phyloP scores from a whole-genome alignment of 2,797 vertebrate genomes.

The Menidia menidia region DNA sequence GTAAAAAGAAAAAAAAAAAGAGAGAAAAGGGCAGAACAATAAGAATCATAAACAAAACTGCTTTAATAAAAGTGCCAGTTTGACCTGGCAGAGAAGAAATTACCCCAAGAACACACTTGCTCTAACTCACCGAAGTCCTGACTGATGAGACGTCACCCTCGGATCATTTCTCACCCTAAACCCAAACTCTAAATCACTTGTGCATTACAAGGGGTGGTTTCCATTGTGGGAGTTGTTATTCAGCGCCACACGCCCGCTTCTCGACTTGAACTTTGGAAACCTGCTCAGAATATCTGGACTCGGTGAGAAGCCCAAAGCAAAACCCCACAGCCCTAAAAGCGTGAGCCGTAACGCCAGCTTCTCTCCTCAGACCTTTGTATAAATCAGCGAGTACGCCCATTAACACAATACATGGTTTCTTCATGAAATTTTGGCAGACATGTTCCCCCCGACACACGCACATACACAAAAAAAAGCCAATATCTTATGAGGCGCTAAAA shows the following conservation, averaged over 20 bases:
- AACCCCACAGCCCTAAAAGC: no score
- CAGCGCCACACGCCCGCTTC: neutral
- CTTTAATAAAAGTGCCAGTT: neutral
- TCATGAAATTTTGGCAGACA: no score
- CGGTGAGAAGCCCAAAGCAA: no score
- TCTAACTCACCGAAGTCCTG: neutral
- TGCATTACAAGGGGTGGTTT: neutral
- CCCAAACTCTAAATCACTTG: neutral
- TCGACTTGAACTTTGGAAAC: neutral
- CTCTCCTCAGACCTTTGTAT: no score
- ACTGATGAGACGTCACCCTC: neutral
- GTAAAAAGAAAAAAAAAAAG: no score
- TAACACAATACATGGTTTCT: no score
- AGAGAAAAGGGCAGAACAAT: no score
- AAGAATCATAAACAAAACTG: neutral
- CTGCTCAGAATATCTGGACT: neutral
- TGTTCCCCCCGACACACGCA: no score
- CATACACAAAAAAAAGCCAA: no score
- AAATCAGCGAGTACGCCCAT: no score
- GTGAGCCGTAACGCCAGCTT: no score
- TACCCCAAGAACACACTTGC: neutral
- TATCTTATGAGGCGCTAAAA: no score
- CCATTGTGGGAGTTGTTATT: neutral
- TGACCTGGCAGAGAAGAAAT: neutral
- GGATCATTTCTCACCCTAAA: neutral